Base-by-base conservation (phyloP, 2,113 vertebrate species). In the Gymnarchus niloticus region DNA sequence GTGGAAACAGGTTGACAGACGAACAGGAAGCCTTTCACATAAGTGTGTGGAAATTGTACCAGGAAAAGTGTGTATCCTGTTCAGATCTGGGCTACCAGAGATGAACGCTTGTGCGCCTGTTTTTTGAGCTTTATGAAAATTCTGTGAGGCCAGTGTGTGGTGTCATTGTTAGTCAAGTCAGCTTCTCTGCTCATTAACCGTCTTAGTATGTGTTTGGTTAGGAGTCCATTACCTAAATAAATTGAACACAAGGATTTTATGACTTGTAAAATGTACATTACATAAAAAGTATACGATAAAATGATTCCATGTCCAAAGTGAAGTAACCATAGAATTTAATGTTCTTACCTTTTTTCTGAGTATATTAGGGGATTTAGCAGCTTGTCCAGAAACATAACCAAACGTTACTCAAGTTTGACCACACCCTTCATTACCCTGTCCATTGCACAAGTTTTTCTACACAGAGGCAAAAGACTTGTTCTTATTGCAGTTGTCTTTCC, bases 1-100 rank as follows among this genome's bases (percentile, higher is more conserved):
- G n/a, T 73, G 78, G 77, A 84, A 76, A 82, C 54, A 48, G 1
- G 4, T 9, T 14, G 12, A 33, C 5, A 6, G 56, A 83, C 57
- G 37, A 84, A 56, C 86, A 83, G 57, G 90, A 88, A 56, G 82
- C 65, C 21, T 37, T 87, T 28, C 52, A 87, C 81, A 65, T 19
- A 21, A 25, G 86, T 86, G 84, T 83, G 3, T 65, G 84, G 86
- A 86, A 86, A 46, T n/a, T 14, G 69, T 84, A 49, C 59, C n/a
- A 86, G 86, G 77, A 78, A 81, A 19, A 5, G 56, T 73, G 56
- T 87, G 56, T n/a, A 54, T 86, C 59, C 21, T 69, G 46, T 19
- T 56, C 33, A 17, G 33, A 41, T 73, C 65, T 33, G 10, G 14
- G 28, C 59, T n/a, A 1, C 21, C 49, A 12, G 44, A 73, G 84